phyloP scores from a whole-genome alignment of 1,140 invertebrate species.

The Aporrectodea caliginosa region DNA sequence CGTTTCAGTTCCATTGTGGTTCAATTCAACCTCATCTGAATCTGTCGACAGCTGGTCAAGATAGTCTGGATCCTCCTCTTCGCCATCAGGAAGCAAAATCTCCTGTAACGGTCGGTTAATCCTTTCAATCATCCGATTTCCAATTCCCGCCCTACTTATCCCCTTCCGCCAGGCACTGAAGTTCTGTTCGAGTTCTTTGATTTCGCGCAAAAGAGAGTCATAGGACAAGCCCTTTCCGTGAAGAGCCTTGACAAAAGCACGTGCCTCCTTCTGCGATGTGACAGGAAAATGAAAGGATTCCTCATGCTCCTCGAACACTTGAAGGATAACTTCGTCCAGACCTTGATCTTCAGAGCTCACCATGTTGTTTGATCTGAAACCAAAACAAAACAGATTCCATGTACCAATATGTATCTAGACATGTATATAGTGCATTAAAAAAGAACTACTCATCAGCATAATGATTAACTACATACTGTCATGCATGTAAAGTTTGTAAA shows the following conservation, averaged over 20 bases:
- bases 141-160: conserved; percentile 15
- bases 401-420: no score
- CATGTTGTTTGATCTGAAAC: no score
- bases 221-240: conserved; percentile 23
- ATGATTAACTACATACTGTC: no score
- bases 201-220: conserved; percentile 8
- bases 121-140: conserved; percentile 22
- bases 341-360: neutral
- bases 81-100: neutral
- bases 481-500: no score
- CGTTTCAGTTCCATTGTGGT: no score
- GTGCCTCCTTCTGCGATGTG: conserved; percentile 22
- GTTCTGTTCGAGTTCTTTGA: conserved; percentile 24
- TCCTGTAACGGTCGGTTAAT: conserved; percentile 27
- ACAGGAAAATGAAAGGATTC: conserved; percentile 27
- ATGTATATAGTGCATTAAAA: no score
- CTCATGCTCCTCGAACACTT: conserved; percentile 22
- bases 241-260: conserved; percentile 27
- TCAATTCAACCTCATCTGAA: no score
- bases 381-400: no score
- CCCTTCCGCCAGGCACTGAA: conserved; percentile 26
- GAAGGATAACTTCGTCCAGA: conserved; percentile 24
- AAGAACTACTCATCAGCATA: no score
- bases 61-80: neutral
- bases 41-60: neutral